phyloP scores from a whole-genome alignment of 1,140 invertebrate genomes.

The Drosophila sulfurigaster region DNA sequence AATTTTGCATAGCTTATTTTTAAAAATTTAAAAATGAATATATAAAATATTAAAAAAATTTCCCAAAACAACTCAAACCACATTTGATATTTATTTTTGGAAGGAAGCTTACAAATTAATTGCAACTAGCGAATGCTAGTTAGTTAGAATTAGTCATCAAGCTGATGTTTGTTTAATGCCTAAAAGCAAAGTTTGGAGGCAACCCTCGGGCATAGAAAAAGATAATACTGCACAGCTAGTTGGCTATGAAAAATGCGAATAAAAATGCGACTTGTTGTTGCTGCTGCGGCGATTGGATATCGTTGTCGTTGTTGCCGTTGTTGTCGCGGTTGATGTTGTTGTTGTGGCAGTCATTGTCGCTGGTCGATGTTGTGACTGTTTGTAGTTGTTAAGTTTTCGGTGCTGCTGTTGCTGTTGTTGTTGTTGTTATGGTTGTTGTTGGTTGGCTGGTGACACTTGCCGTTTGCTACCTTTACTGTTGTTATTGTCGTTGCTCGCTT shows the following conservation, averaged over 20 bases:
- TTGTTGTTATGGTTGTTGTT: constrained; percentile 42
- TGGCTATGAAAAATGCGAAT: constrained; percentile 73
- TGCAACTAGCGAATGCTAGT: too few relatives aligned
- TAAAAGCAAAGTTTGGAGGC: constrained; percentile 20
- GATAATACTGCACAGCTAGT: constrained; percentile 9
- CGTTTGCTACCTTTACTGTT: constrained; percentile 31
- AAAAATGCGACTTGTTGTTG: constrained; percentile 64
- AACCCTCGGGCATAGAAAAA: constrained; percentile 34
- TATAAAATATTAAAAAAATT: too few relatives aligned
- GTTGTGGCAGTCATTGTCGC: constrained; percentile 20
- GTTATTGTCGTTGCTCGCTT: constrained; percentile 32
- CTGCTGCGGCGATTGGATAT: constrained; percentile 28
- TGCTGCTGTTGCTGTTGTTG: constrained; percentile 37
- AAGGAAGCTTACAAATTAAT: too few relatives aligned
- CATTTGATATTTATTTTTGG: too few relatives aligned
- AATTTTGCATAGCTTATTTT: too few relatives aligned
- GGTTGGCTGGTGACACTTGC: constrained; percentile 23
- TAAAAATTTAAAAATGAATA: too few relatives aligned
- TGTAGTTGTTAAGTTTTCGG: constrained; percentile 19
- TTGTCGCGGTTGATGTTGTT: constrained; percentile 27
- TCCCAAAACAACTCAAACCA: too few relatives aligned
- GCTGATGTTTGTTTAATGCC: too few relatives aligned
- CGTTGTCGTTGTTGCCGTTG: constrained; percentile 31
- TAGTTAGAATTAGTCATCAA: background rate
- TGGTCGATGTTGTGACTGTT: constrained; percentile 24